A percentile compares a stretch with the other conserved stretches of the same genome.
phyloP scores from a whole-genome alignment of 2,797 vertebrate species.

The Darevskia nairensis region DNA sequence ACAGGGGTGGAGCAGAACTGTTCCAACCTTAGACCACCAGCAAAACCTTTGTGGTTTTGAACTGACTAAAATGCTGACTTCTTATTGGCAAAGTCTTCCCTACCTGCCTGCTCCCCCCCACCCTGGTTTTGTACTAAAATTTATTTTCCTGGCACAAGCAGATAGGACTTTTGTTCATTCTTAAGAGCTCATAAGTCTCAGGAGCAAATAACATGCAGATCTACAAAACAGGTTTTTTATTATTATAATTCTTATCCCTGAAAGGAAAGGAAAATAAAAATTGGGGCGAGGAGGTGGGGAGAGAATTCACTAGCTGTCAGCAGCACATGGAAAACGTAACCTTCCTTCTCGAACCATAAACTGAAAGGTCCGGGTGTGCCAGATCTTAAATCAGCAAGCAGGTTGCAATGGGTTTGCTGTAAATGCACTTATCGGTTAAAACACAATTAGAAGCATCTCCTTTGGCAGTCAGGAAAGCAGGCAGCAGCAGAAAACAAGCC shows the following conservation, averaged over 20 bases:
- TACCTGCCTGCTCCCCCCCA: too few species aligned
- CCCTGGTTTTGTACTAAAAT: background rate
- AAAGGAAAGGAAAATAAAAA: slow-evolving; percentile 14
- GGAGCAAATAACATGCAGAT: background rate
- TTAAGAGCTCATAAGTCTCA: background rate
- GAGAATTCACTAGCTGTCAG: background rate
- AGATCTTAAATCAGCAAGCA: rapidly evolving
- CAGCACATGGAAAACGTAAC: background rate
- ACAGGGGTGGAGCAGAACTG: rapidly evolving
- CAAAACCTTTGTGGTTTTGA: background rate
- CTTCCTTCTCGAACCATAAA: background rate
- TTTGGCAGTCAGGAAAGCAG: slow-evolving; percentile 5
- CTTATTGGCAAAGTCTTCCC: background rate
- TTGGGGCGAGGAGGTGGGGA: too few species aligned
- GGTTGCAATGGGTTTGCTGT: rapidly evolving
- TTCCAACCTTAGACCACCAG: background rate
- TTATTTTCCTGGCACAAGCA: background rate
- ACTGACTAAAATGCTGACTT: background rate
- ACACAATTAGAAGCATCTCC: rapidly evolving
- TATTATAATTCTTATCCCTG: background rate
- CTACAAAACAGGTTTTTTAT: background rate
- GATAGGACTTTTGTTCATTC: background rate
- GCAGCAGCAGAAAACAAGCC: background rate
- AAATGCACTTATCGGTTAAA: background rate
- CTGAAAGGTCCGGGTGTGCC: background rate